Conservation (phyloP, 2,797 vertebrate genomes). For the Sciurus carolinensis region DNA sequence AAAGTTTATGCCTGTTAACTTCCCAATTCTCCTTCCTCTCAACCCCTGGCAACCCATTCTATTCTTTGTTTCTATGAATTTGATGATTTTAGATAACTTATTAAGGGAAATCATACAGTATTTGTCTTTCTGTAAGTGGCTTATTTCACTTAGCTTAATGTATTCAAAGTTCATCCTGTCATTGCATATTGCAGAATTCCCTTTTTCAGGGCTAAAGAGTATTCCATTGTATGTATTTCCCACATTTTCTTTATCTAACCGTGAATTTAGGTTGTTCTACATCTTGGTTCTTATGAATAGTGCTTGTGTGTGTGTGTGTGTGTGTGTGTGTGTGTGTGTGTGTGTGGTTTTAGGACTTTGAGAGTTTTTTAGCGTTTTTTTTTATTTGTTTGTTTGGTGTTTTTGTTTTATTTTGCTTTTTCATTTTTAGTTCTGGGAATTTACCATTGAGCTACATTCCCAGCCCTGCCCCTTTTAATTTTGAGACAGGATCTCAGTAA, state of each 20-base stretch:
- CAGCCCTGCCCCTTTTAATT: background rate
- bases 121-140: background rate
- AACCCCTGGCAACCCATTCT: background rate
- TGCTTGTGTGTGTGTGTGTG: background rate
- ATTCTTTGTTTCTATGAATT: background rate
- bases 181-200: background rate
- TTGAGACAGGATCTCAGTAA: background rate
- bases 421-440: background rate
- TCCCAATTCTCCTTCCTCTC: too few species aligned
- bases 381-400: too few species aligned
- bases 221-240: background rate
- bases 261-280: background rate
- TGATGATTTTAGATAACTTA: background rate
- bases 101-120: background rate
- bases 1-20: background rate
- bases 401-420: background rate
- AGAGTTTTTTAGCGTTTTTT: too few species aligned
- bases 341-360: too few species aligned
- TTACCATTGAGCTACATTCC: background rate
- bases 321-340: too few species aligned
- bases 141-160: background rate
- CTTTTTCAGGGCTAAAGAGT: background rate
- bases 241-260: background rate
- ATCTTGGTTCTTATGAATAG: background rate
- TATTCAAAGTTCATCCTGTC: background rate